Evolutionary conservation across 2,888 invertebrate genomes (phyloP).

Genomic region (Machimus rusticus): DNA sequence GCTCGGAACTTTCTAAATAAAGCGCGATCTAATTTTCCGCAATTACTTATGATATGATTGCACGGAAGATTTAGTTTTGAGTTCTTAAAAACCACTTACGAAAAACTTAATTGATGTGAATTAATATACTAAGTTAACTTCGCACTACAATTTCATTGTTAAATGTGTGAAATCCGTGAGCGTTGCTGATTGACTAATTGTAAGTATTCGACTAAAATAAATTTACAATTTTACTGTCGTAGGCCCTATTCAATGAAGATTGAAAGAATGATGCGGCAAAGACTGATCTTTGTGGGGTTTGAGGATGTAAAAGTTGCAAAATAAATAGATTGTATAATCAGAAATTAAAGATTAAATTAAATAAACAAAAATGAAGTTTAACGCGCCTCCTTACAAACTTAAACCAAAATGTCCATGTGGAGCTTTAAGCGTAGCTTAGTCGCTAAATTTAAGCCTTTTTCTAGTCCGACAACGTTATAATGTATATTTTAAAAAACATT

Average conservation of each 20-base stretch:
- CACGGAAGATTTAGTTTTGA: not conserved
- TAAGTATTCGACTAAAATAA: not conserved
- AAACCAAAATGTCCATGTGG: too few species aligned
- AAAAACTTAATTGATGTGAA: not conserved
- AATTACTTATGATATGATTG: not conserved
- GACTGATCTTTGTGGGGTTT: not conserved
- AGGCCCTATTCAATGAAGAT: not conserved
- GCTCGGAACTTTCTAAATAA: not conserved
- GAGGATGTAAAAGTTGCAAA: not conserved
- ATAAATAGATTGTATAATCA: not conserved
- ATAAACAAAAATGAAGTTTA: not conserved
- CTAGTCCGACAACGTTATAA: not conserved
- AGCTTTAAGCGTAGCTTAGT: too few species aligned
- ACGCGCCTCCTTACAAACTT: too few species aligned
- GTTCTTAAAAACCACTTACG: not conserved
- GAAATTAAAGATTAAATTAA: not conserved
- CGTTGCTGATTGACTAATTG: not conserved
- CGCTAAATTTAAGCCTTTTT: too few species aligned
- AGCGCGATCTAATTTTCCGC: not conserved
- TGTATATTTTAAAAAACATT: not conserved
- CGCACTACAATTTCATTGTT: not conserved
- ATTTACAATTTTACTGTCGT: too few species aligned
- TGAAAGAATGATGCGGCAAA: not conserved
- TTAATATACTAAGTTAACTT: not conserved
- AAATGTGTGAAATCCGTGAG: not conserved